These are phyloP conservation scores for Macrobrachium nipponense DNA, from an alignment of 1,140 invertebrate genomes.

Conservation along the genomic window DNA sequence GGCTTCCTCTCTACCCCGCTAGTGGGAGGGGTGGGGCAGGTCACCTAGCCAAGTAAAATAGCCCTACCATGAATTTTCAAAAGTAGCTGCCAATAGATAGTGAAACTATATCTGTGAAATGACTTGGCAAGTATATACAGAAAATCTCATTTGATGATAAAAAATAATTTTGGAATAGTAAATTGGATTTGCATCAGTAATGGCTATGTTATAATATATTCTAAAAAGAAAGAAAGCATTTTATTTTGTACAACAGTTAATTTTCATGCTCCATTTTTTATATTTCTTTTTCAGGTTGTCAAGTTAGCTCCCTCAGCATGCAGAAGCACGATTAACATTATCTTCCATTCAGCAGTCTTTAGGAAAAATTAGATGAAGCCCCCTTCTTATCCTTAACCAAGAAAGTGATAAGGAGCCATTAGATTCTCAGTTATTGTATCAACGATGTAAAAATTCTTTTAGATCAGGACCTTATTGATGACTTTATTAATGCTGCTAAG, in stretches of 20 bases:
- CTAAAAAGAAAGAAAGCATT: too few relatives aligned
- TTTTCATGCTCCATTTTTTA: background rate
- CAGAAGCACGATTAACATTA: conserved; percentile 83
- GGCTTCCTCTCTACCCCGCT: too few relatives aligned
- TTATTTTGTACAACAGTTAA: background rate
- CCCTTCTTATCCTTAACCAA: conserved; percentile 76
- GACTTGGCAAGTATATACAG: too few relatives aligned
- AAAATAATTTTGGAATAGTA: too few relatives aligned
- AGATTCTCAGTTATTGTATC: conserved; percentile 81
- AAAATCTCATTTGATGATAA: too few relatives aligned
- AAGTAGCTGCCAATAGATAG: too few relatives aligned
- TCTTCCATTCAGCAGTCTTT: conserved; percentile 82
- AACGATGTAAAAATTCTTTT: conserved; percentile 82
- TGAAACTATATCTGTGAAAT: too few relatives aligned
- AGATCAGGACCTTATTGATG: conserved; percentile 74
- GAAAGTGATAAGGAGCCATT: conserved; percentile 71
- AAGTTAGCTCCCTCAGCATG: conserved; percentile 85
- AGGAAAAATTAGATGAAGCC: conserved; percentile 81
- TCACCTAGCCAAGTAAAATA: too few relatives aligned
- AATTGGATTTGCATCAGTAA: too few relatives aligned
- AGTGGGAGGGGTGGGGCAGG: too few relatives aligned
- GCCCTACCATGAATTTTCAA: too few relatives aligned
- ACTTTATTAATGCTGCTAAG: conserved; percentile 82
- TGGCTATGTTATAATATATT: too few relatives aligned
- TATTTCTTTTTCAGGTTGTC: conserved; percentile 72